phyloP scores from a whole-genome alignment of 2,888 invertebrate genomes.

The Allolobophora icterica region DNA sequence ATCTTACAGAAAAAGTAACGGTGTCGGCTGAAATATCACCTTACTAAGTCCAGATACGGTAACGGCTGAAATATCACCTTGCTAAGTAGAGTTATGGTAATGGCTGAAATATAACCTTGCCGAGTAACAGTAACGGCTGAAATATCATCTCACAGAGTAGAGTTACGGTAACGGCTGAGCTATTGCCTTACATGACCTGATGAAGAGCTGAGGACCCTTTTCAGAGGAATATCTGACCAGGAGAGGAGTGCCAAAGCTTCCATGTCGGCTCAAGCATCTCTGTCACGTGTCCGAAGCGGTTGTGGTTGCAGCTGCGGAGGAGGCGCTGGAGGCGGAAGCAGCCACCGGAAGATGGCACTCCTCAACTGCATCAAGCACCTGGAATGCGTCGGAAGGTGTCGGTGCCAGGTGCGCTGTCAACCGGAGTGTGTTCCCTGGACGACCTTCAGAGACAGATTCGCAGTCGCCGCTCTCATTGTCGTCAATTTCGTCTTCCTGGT shows the following conservation, averaged over 20 bases:
- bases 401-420: constrained; percentile 12
- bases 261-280: neutral
- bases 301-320: constrained; percentile 12
- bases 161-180: neutral
- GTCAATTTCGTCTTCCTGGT: constrained; percentile 27
- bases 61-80: too few species aligned
- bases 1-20: neutral
- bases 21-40: too few species aligned
- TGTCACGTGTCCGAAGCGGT: neutral
- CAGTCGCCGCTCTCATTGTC: constrained; percentile 13
- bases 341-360: neutral
- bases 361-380: neutral
- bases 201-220: neutral
- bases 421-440: neutral
- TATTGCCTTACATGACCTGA: neutral
- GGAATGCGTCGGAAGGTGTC: constrained; percentile 2
- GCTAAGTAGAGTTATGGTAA: too few species aligned
- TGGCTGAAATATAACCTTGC: too few species aligned
- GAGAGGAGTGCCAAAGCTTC: neutral
- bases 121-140: too few species aligned
- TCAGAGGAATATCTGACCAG: neutral
- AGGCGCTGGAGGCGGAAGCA: neutral
- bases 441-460: constrained; percentile 10
- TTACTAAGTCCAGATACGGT: too few species aligned
- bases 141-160: neutral